A percentile compares a stretch with the other conserved stretches of the same genome.
These are phyloP conservation scores for Agapornis canus DNA, from an alignment of 2,797 vertebrate species.

Conservation along the genomic window DNA sequence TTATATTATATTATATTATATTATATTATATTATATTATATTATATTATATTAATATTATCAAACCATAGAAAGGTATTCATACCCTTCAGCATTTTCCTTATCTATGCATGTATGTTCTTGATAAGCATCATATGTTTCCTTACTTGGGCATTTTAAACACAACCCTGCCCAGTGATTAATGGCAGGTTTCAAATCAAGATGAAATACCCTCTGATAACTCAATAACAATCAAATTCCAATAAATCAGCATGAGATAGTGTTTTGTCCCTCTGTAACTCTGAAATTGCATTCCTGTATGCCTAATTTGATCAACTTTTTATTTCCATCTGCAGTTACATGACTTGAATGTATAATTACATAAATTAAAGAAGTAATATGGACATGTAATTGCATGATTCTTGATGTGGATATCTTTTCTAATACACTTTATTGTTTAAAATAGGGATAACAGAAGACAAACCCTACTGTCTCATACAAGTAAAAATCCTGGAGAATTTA, in stretches of 20 bases:
- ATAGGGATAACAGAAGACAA: not conserved
- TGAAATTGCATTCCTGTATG: not conserved
- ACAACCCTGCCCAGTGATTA: not conserved
- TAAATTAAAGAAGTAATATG: not conserved
- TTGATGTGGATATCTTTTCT: not conserved
- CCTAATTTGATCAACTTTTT: not conserved
- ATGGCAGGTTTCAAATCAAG: not conserved
- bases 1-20: too few relatives aligned
- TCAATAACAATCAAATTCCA: not conserved
- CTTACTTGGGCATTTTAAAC: not conserved
- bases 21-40: too few relatives aligned
- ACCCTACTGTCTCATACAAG: not conserved
- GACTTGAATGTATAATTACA: not conserved
- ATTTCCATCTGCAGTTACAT: not conserved
- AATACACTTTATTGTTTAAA: not conserved
- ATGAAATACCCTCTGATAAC: not conserved
- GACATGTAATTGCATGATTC: not conserved
- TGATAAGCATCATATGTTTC: not conserved
- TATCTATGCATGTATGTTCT: not conserved
- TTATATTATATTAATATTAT: not conserved
- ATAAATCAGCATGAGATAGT: fast-evolving
- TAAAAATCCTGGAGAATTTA: not conserved
- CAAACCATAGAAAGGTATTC: not conserved
- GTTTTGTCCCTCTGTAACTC: not conserved
- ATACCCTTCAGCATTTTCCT: not conserved